phyloP scores from a whole-genome alignment of 2,888 invertebrate species.

The Drosophila trichaetosa region DNA sequence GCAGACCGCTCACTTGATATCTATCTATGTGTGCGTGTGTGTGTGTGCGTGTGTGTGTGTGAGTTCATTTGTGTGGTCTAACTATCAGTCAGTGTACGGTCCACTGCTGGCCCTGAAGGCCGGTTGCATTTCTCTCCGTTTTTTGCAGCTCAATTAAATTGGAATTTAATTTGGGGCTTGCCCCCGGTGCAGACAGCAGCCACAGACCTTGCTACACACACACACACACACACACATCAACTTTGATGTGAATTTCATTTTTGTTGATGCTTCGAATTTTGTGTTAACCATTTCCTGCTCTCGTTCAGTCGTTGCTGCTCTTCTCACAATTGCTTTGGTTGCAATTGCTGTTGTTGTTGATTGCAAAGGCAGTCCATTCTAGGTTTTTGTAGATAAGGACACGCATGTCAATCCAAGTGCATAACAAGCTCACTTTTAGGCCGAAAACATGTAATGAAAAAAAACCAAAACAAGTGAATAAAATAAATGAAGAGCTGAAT shows the following conservation, averaged over 20 bases:
- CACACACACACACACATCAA: slow-evolving; percentile 30
- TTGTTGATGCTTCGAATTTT: slow-evolving; percentile 66
- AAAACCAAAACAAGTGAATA: slow-evolving; percentile 7
- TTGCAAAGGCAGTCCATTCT: slow-evolving; percentile 10
- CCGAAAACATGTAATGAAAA: slow-evolving; percentile 16
- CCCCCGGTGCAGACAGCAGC: slow-evolving; percentile 39
- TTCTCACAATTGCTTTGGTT: slow-evolving; percentile 11
- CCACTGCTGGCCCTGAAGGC: slow-evolving; percentile 16
- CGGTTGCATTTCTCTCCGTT: slow-evolving; percentile 37
- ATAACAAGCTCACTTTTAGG: slow-evolving; percentile 51
- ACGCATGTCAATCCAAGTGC: slow-evolving; percentile 74
- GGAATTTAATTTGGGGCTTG: slow-evolving; percentile 80
- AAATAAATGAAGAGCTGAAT: slow-evolving; percentile 11
- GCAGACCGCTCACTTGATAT: slow-evolving; percentile 15
- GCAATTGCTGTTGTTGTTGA: slow-evolving; percentile 8
- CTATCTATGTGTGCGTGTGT: slow-evolving; percentile 29
- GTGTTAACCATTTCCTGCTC: slow-evolving; percentile 41
- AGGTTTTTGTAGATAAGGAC: slow-evolving; percentile 35
- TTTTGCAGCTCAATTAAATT: slow-evolving; percentile 81
- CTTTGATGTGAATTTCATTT: slow-evolving; percentile 78
- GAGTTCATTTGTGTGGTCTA: slow-evolving; percentile 61
- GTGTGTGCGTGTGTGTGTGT: slow-evolving; percentile 34
- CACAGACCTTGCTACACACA: slow-evolving; percentile 39
- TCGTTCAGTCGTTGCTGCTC: slow-evolving; percentile 25
- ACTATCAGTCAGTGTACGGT: slow-evolving; percentile 32